phyloP scores from a whole-genome alignment of 2,113 vertebrate genomes.

The Alosa alosa region DNA sequence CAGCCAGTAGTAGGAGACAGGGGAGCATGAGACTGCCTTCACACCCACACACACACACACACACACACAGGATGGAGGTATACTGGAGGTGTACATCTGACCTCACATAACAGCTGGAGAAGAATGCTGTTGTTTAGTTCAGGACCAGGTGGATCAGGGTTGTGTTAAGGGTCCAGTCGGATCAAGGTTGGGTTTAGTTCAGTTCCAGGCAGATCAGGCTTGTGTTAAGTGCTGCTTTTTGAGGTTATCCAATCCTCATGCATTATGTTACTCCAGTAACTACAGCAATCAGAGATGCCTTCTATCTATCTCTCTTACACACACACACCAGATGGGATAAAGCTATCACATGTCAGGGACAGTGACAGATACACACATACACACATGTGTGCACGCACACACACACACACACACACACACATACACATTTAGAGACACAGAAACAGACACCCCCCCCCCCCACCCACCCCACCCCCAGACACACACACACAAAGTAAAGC shows the following conservation, averaged over 20 bases:
- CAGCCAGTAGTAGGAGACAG: no score
- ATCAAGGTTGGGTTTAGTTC: no score
- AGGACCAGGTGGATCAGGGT: no score
- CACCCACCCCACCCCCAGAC: neutral
- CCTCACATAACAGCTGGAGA: no score
- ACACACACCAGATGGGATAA: neutral
- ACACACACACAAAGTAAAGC: constrained; percentile 28
- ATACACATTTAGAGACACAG: neutral
- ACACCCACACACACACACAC: no score
- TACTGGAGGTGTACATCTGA: no score
- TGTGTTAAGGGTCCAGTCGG: no score
- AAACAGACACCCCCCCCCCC: neutral
- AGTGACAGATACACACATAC: neutral
- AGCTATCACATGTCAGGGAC: constrained; percentile 8
- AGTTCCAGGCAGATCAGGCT: no score
- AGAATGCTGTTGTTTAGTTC: no score
- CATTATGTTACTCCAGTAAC: neutral
- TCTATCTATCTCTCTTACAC: neutral
- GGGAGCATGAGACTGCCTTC: no score
- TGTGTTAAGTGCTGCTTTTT: neutral
- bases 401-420: neutral
- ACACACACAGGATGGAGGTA: no score
- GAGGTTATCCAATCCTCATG: neutral
- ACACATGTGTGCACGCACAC: neutral
- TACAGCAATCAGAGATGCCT: neutral